Base-by-base conservation (phyloP, 2,113 vertebrate genomes). In the Gnathonemus longibarbis region DNA sequence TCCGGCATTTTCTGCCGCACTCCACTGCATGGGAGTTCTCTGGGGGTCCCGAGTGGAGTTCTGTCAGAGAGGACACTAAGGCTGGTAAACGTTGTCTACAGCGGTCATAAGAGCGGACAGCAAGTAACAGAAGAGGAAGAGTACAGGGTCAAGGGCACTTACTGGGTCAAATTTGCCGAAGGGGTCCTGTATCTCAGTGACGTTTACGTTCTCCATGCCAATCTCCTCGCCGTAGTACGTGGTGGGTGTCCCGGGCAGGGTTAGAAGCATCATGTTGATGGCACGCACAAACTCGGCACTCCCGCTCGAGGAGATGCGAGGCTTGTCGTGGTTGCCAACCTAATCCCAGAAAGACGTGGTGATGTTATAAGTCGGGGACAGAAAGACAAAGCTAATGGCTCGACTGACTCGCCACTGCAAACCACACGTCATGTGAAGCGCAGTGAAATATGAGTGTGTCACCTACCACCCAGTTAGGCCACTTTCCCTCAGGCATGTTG, bases 201-300 rank as follows among this genome's bases (percentile, higher is more conserved):
- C 27, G 0, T 95, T 93, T 80, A 97, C 94, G 90, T 96, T 96
- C 92, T 96, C 94, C 98, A 99, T 99, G 93, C 98, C 98, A 74
- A 99, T 97, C 95, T 99, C 98, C 94, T 99, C 98, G 2, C 98
- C 98, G 0, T 99, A 99, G 92, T 99, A 99, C 70, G 97, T 99
- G 88, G 96, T 95, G 13, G 98, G 95, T 10, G 98, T 99, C 84
- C 98, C 98, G 9, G 97, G 98, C 24, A 99, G 97, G 0, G 98
- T 99, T 92, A 99, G 95, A 91, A 99, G 93, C 70, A 99, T 95
- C 98, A 99, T 98, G 91, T 99, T 98, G 92, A 99, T 96, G 74
- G 95, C 93, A 7, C 95, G 95, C 45, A 94, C 27, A 0, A 97
- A 99, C 1, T 94, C 90, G 3, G 66, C 93, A 84, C 98, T 98